A percentile compares a stretch with the other conserved stretches of the same genome.
Evolutionary conservation across 2,113 vertebrate genomes (phyloP).

Genomic region (Hippolais icterina): DNA sequence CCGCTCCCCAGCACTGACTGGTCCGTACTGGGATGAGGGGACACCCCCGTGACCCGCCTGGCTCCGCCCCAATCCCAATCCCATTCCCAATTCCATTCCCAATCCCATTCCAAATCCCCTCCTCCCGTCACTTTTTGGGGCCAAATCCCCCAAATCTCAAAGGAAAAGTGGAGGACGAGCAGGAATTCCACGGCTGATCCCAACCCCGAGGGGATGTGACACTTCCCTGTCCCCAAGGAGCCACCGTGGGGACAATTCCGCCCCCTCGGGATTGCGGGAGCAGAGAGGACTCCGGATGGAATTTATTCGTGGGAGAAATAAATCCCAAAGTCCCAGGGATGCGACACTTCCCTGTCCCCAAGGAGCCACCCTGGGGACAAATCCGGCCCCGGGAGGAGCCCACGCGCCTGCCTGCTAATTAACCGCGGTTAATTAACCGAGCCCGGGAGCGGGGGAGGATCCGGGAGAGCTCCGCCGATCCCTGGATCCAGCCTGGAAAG

Average conservation of each 20-base stretch:
- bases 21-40: neutral
- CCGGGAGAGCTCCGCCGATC: too few relatives aligned
- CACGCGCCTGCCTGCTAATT: neutral
- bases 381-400: neutral
- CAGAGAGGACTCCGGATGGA: rapidly evolving
- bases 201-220: rapidly evolving
- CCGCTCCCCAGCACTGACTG: neutral
- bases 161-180: too few relatives aligned
- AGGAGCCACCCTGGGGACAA: rapidly evolving
- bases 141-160: too few relatives aligned
- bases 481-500: too few relatives aligned
- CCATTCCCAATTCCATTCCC: rapidly evolving
- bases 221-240: neutral
- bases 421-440: neutral
- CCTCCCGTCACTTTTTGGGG: rapidly evolving
- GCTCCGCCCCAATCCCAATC: neutral
- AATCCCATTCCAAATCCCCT: rapidly evolving
- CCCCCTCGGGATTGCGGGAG: neutral
- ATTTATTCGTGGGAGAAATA: too few relatives aligned
- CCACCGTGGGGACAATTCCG: rapidly evolving
- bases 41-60: rapidly evolving
- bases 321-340: too few relatives aligned
- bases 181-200: neutral
- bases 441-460: neutral
- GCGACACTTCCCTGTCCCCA: neutral